Evolutionary conservation across 2,113 vertebrate species (phyloP).

Genomic region (Hemibagrus wyckioides): DNA sequence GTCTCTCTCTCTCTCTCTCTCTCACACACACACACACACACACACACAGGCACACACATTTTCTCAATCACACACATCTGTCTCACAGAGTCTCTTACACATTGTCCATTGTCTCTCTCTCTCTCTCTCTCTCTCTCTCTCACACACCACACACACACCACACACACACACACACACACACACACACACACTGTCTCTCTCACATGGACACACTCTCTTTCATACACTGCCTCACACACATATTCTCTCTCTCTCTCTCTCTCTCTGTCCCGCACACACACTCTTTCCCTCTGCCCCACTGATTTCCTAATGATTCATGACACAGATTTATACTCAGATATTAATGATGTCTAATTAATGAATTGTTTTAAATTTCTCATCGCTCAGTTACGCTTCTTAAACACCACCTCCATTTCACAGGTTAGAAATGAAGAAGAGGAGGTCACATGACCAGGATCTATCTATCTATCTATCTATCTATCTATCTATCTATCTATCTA

Average conservation of each 20-base stretch:
- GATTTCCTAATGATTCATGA: background rate
- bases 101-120: too few relatives aligned
- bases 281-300: background rate
- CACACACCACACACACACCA: too few relatives aligned
- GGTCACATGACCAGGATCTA: background rate
- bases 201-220: too few relatives aligned
- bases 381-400: background rate
- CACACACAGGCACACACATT: too few relatives aligned
- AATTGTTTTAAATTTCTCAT: background rate
- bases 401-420: background rate
- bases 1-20: too few relatives aligned
- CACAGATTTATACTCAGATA: background rate
- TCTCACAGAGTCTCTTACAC: too few relatives aligned
- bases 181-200: background rate
- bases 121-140: too few relatives aligned
- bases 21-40: too few relatives aligned
- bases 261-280: too few relatives aligned
- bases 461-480: background rate
- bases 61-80: too few relatives aligned
- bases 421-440: background rate
- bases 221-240: too few relatives aligned
- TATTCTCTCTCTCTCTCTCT: too few relatives aligned
- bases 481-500: background rate
- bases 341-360: background rate
- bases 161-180: background rate